Evolutionary conservation across 35 echinoderm and acorn worm species (phyloP), one percentile per base, ranked within the genome.

Genomic region (Apostichopus californicus): DNA sequence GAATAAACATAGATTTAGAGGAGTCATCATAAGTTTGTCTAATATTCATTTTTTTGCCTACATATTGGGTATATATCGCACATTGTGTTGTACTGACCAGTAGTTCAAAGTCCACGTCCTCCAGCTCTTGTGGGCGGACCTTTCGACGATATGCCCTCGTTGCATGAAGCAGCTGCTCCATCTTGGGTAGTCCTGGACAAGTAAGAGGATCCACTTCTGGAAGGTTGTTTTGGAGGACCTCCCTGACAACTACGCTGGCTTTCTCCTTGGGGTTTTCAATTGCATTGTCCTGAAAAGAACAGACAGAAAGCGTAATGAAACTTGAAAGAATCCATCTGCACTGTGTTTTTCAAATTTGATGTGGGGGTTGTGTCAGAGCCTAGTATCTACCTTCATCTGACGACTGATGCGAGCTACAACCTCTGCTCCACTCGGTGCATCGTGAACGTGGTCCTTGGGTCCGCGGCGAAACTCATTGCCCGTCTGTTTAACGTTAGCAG

Each of bases 61-160:
- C 34, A 46, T 46, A 46, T 46, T 46, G 34, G 34, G 34, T 46
- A 46, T 46, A 3, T 46, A 46, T 2, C 26, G 1, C 34, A 46
- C 34, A 46, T 46, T 46, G 2, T 46, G 34, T 46, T 3, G 34
- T 46, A 87, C 86, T 88, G 21, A 88, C 86, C 56, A 64, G 56
- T 18, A 88, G 21, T 64, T 88, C 61, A 14, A 88, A 88, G 56
- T 63, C 46, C 17, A 88, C 13, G 21, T 88, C 61, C 86, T 88
- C 65, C 10, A 59, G 55, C 86, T 88, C 86, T 68, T 9, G 34
- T 64, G 56, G 86, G 7, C 86, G 86, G 21, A 7, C 1, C 61
- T 63, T 88, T 11, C 56, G 86, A 1, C 86, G 86, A 20, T 20
- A 15, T n/a, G 8, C 7, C 6, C 86, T 88, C 6, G 55, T 34